A percentile compares a stretch with the other conserved stretches of the same genome.
Conservation (phyloP, 2,888 invertebrate genomes). For the Nycteola revayana region DNA sequence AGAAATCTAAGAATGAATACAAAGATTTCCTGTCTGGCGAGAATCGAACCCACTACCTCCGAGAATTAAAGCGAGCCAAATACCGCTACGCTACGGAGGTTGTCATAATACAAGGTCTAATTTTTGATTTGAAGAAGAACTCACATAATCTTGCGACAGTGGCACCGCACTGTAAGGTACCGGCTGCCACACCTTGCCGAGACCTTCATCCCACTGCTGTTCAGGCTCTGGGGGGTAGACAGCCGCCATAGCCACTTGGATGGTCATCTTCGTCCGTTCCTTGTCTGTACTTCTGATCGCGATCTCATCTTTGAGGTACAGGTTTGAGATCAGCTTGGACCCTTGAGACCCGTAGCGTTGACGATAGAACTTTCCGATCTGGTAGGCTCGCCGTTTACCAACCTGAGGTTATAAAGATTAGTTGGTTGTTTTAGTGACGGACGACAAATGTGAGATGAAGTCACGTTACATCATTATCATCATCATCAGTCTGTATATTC, state of each 20-base stretch:
- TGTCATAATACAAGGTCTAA: too few species aligned
- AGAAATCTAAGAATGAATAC: too few species aligned
- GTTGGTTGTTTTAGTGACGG: too few species aligned
- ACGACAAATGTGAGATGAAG: too few species aligned
- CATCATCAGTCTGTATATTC: too few species aligned
- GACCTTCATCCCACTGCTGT: conserved; percentile 67
- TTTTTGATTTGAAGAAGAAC: too few species aligned
- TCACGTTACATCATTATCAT: too few species aligned
- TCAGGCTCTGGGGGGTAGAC: conserved; percentile 60
- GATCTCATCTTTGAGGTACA: conserved; percentile 59
- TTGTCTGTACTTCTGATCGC: conserved; percentile 65
- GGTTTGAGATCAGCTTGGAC: conserved; percentile 48
- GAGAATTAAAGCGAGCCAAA: too few species aligned
- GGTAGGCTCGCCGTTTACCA: conserved; percentile 60
- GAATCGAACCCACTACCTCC: too few species aligned
- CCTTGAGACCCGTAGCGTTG: conserved; percentile 56
- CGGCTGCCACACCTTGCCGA: conserved; percentile 71
- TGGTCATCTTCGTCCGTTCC: conserved; percentile 72
- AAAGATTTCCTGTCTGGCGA: too few species aligned
- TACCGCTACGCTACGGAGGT: too few species aligned
- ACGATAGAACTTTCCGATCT: conserved; percentile 61
- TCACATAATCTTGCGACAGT: conserved; percentile 63
- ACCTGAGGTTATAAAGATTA: too few species aligned
- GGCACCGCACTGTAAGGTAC: conserved; percentile 65
- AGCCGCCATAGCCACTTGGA: conserved; percentile 64